Percentiles rank a stretch among this genome's conserved stretches.
phyloP scores from a whole-genome alignment of 2,797 vertebrate species.

The Cryptoprocta ferox region DNA sequence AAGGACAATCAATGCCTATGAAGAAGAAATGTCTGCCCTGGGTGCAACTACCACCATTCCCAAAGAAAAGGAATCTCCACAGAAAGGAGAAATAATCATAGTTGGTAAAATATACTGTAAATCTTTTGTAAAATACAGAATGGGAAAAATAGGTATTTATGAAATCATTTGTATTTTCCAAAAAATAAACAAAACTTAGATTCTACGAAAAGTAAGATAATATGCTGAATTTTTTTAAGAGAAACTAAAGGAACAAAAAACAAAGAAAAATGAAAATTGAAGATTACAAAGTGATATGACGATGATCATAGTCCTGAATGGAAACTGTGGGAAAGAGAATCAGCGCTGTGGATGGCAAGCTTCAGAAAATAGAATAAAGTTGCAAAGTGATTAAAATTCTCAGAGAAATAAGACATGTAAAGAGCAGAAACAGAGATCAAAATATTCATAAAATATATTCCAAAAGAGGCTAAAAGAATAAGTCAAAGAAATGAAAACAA shows the following conservation, averaged over 20 bases:
- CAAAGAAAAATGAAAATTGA: constrained; percentile 22
- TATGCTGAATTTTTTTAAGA: not conserved
- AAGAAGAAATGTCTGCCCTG: not conserved
- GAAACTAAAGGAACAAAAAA: not conserved
- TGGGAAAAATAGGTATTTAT: not conserved
- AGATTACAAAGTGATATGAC: not conserved
- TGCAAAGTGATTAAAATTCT: not conserved
- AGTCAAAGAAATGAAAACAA: not conserved
- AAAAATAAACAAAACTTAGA: not conserved
- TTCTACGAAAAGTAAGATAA: not conserved
- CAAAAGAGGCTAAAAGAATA: not conserved
- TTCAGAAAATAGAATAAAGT: not conserved
- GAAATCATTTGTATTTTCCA: not conserved
- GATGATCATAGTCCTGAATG: not conserved
- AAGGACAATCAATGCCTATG: not conserved
- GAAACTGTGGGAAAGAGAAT: not conserved
- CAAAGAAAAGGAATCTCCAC: not conserved
- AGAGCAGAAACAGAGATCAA: not conserved
- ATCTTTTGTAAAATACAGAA: constrained; percentile 46
- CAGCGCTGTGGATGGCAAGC: not conserved
- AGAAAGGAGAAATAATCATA: not conserved
- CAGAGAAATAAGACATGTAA: not conserved
- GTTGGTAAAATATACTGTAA: not conserved
- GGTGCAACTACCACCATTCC: not conserved
- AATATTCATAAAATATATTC: not conserved